Evolutionary conservation across 1,140 invertebrate species (phyloP).

Genomic region (Vanessa atalanta): DNA sequence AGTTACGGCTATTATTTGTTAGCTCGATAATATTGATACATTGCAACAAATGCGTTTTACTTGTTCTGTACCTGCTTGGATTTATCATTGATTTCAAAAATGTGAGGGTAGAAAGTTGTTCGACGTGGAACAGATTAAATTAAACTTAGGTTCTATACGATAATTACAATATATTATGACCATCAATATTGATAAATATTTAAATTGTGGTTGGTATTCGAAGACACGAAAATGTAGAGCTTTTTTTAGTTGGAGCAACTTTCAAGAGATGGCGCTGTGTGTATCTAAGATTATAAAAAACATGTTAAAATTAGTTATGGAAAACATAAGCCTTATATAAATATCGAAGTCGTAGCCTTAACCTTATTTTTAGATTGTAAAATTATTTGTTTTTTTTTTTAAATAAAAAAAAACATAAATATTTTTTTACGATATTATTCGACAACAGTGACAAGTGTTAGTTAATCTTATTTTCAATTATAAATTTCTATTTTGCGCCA

Average conservation of each 20-base stretch:
- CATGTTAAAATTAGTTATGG: too few species aligned
- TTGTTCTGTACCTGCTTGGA: conserved; percentile 4
- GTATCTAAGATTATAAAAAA: neutral
- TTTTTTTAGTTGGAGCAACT: neutral
- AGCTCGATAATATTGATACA: conserved; percentile 19
- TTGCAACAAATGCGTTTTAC: conserved; percentile 9
- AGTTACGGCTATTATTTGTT: conserved; percentile 13
- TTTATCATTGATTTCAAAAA: conserved; percentile 2
- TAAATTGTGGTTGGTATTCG: too few species aligned
- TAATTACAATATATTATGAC: too few species aligned
- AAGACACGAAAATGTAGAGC: neutral
- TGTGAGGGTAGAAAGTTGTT: neutral
- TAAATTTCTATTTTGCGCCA: neutral
- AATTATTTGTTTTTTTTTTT: neutral
- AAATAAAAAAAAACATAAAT: too few species aligned
- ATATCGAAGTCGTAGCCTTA: too few species aligned
- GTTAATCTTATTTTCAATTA: neutral
- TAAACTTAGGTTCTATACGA: too few species aligned
- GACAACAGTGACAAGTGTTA: too few species aligned
- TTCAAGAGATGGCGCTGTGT: neutral
- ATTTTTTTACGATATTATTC: neutral
- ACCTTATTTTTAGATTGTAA: too few species aligned
- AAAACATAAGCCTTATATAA: too few species aligned
- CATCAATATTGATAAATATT: too few species aligned
- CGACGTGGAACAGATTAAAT: neutral